phyloP scores from a whole-genome alignment of 2,888 invertebrate genomes.

The Volucella inanis region DNA sequence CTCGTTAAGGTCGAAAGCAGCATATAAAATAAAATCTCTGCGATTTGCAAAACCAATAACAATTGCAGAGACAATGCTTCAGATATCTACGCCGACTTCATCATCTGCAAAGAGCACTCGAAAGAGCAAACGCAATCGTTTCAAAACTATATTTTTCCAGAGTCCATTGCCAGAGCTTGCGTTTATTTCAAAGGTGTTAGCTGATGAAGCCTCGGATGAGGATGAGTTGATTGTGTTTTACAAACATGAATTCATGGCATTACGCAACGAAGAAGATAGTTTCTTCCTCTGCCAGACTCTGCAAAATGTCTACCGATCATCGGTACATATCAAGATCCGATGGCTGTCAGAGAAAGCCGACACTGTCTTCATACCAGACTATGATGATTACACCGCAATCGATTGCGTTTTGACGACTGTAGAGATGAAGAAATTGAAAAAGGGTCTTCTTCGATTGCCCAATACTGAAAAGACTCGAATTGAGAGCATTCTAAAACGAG shows the following conservation, averaged over 20 bases:
- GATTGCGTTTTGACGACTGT: slow-evolving; percentile 95
- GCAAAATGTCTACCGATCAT: slow-evolving; percentile 94
- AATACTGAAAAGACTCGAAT: slow-evolving; percentile 90
- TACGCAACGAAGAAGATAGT: slow-evolving; percentile 94
- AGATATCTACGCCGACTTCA: slow-evolving; percentile 31
- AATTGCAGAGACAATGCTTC: background rate
- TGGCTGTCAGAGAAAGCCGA: slow-evolving; percentile 89
- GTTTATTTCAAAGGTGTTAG: slow-evolving; percentile 89
- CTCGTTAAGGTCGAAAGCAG: slow-evolving; percentile 37
- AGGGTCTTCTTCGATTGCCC: slow-evolving; percentile 88
- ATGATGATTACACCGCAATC: slow-evolving; percentile 95
- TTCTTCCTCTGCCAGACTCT: slow-evolving; percentile 95
- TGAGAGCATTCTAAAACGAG: slow-evolving; percentile 91
- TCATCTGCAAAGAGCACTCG: slow-evolving; percentile 75
- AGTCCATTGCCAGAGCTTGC: slow-evolving; percentile 91
- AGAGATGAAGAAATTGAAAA: slow-evolving; percentile 89
- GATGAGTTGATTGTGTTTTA: slow-evolving; percentile 94
- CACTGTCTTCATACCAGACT: slow-evolving; percentile 92
- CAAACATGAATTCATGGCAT: slow-evolving; percentile 95
- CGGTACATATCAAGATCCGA: slow-evolving; percentile 93
- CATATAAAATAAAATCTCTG: slow-evolving; percentile 48
- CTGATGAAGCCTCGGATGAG: slow-evolving; percentile 86
- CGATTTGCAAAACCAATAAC: slow-evolving; percentile 27
- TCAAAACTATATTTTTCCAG: slow-evolving; percentile 88
- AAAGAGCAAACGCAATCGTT: slow-evolving; percentile 79